These are phyloP conservation scores for Sebastes schlegelii DNA, from an alignment of 2,113 vertebrate species.

Conservation along the genomic window DNA sequence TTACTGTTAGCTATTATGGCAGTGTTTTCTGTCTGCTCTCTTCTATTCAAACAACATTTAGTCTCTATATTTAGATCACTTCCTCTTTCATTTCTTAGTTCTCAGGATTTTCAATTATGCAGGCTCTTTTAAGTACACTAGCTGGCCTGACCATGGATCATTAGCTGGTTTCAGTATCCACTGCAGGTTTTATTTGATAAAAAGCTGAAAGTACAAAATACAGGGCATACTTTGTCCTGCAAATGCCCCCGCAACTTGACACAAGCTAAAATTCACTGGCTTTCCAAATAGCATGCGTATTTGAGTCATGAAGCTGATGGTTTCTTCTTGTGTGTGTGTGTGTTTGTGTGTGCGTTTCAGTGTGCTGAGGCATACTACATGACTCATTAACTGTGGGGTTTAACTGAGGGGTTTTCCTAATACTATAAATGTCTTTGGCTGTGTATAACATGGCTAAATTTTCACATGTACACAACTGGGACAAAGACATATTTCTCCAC, in stretches of 20 bases:
- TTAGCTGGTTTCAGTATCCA: conserved; percentile 6
- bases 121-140: conserved; percentile 38
- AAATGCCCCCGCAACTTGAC: conserved; percentile 15
- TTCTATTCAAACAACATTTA: conserved; percentile 25
- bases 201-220: conserved; percentile 19
- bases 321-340: background rate
- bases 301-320: conserved; percentile 42
- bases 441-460: background rate
- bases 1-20: background rate
- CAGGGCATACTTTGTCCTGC: conserved; percentile 4
- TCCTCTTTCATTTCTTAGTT: conserved; percentile 35
- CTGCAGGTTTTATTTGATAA: conserved; percentile 21
- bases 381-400: conserved; percentile 43
- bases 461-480: conserved; percentile 12
- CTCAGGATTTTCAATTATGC: conserved; percentile 50
- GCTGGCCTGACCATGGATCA: conserved; percentile 12
- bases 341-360: background rate
- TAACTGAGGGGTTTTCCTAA: conserved; percentile 31
- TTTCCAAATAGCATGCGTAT: conserved; percentile 23
- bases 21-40: conserved; percentile 5
- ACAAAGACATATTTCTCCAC: conserved; percentile 19
- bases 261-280: conserved; percentile 10
- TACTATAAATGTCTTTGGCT: conserved; percentile 26
- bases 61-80: conserved; percentile 49
- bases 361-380: conserved; percentile 1